Conservation (phyloP, 2,888 invertebrate species). For the Abrostola triplasia region DNA sequence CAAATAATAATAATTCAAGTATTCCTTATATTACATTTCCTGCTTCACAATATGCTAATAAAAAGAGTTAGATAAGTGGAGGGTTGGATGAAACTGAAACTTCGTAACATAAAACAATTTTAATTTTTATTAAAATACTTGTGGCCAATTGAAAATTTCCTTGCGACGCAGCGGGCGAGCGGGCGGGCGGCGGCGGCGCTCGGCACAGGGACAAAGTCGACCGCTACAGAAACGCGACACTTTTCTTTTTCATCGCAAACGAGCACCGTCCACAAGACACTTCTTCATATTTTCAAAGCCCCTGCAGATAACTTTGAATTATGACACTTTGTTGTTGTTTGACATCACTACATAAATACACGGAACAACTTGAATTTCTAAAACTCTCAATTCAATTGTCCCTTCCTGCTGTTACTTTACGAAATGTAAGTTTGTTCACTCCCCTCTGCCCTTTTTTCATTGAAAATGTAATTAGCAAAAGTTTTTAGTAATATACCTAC, state of each 20-base stretch:
- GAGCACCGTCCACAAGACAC: constrained; percentile 42
- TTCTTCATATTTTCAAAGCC: constrained; percentile 55
- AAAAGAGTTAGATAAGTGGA: constrained; percentile 16
- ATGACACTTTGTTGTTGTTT: constrained; percentile 71
- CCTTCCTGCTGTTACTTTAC: constrained; percentile 27
- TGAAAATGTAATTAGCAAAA: constrained; percentile 48
- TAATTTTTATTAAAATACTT: constrained; percentile 28
- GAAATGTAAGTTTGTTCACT: constrained; percentile 46
- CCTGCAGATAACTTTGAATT: constrained; percentile 67
- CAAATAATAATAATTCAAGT: too few species aligned
- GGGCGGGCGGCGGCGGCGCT: constrained; percentile 3
- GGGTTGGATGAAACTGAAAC: constrained; percentile 1
- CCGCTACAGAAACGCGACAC: constrained; percentile 53
- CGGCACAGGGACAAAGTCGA: constrained; percentile 3
- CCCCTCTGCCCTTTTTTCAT: constrained; percentile 30
- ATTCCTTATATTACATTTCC: background rate
- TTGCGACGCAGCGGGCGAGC: constrained; percentile 7
- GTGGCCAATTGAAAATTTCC: constrained; percentile 28
- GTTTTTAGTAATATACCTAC: constrained; percentile 39
- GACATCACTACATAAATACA: constrained; percentile 61
- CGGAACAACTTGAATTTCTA: constrained; percentile 48
- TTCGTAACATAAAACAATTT: constrained; percentile 25
- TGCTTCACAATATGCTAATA: background rate
- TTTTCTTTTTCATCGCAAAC: constrained; percentile 55
- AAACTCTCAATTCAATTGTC: constrained; percentile 58